These are phyloP conservation scores for Drosophila sechellia DNA, from an alignment of 1,140 invertebrate species.

Conservation along the genomic window DNA sequence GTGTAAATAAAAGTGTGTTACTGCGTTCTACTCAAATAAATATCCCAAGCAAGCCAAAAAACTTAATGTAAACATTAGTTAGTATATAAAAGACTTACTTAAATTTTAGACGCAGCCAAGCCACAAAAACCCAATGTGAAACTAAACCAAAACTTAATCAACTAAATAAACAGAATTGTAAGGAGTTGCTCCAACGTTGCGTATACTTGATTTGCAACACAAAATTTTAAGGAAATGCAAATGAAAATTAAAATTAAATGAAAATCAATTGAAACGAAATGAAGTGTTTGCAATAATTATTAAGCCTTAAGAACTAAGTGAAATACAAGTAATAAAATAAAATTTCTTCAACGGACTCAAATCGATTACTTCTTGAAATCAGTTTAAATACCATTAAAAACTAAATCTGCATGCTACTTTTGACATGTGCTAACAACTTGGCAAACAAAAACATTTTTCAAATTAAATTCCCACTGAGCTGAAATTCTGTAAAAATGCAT, in stretches of 20 bases:
- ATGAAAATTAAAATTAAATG: constrained; percentile 37
- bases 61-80: constrained; percentile 50
- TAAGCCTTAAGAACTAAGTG: constrained; percentile 64
- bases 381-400: neutral
- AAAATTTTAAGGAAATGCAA: constrained; percentile 28
- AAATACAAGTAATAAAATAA: constrained; percentile 62
- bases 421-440: neutral
- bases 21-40: constrained; percentile 50
- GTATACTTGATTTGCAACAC: constrained; percentile 33
- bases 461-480: neutral
- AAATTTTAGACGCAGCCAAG: constrained; percentile 41
- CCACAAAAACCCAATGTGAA: constrained; percentile 13
- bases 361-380: constrained; percentile 1
- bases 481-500: constrained; percentile 7
- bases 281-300: constrained; percentile 59
- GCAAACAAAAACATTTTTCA: constrained; percentile 1
- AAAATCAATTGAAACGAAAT: constrained; percentile 47
- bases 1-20: constrained; percentile 64
- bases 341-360: constrained; percentile 58
- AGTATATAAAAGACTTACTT: constrained; percentile 62
- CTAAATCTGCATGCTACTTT: too few species aligned
- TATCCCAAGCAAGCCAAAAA: constrained; percentile 39
- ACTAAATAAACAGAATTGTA: constrained; percentile 30
- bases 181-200: constrained; percentile 39
- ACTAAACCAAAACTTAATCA: constrained; percentile 34